Conservation (phyloP, 2,797 vertebrate genomes). For the Semaprochilodus insignis region DNA sequence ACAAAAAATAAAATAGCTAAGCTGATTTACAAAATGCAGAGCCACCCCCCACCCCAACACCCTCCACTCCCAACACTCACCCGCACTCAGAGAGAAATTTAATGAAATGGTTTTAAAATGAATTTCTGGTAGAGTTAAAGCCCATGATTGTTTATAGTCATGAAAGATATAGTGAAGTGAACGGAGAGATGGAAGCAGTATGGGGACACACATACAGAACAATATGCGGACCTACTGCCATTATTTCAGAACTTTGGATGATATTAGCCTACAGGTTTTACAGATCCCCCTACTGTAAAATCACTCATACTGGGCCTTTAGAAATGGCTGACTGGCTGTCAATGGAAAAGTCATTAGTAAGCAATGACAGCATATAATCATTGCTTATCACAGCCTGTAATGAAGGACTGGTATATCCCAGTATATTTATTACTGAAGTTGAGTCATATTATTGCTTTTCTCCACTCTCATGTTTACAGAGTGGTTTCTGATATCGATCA, state of each 20-base stretch:
- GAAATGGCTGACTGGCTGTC: slow-evolving; percentile 4
- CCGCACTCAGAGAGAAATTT: slow-evolving; percentile 29
- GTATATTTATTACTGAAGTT: slow-evolving; percentile 18
- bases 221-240: not conserved
- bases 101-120: slow-evolving; percentile 40
- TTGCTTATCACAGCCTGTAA: slow-evolving; percentile 5
- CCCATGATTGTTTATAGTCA: not conserved
- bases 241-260: not conserved
- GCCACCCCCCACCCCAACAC: no score
- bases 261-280: not conserved
- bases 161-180: not conserved
- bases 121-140: slow-evolving; percentile 11
- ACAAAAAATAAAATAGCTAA: slow-evolving; percentile 42
- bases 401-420: not conserved
- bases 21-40: slow-evolving; percentile 26
- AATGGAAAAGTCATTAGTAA: not conserved
- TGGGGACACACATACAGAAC: not conserved
- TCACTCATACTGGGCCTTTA: not conserved
- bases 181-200: not conserved
- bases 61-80: not conserved
- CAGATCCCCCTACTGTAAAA: not conserved
- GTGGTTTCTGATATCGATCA: slow-evolving; percentile 56
- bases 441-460: slow-evolving; percentile 16
- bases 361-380: slow-evolving; percentile 16
- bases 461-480: slow-evolving; percentile 35